Conservation (phyloP, 2,113 vertebrate species). For the Cavia porcellus region DNA sequence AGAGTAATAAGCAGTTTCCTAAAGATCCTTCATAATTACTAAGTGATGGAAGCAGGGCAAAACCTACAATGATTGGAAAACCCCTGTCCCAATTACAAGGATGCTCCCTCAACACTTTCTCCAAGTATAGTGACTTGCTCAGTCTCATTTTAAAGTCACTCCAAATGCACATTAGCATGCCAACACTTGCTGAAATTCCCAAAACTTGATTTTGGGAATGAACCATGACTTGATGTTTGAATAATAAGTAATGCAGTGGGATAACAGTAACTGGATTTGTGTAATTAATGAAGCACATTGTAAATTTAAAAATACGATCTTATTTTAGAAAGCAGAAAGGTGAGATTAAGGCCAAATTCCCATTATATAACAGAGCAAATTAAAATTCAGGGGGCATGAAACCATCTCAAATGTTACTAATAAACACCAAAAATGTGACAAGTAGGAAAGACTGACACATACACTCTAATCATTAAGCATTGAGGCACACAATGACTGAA, state of each 20-base stretch:
- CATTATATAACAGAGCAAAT: neutral
- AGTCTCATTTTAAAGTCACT: neutral
- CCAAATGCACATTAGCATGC: neutral
- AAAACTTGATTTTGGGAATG: neutral
- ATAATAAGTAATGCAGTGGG: neutral
- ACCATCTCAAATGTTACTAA: neutral
- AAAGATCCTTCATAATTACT: neutral
- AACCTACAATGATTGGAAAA: neutral
- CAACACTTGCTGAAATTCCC: neutral
- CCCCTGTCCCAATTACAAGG: neutral
- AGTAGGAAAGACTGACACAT: neutral
- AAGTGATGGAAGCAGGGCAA: neutral
- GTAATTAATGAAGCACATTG: neutral
- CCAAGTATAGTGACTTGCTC: neutral
- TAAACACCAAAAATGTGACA: neutral
- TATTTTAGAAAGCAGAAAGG: neutral
- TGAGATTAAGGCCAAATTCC: neutral
- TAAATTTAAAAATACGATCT: neutral
- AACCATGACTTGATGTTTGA: neutral
- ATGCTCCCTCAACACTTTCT: neutral
- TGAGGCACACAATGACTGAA: neutral
- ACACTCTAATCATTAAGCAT: neutral
- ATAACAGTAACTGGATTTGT: neutral
- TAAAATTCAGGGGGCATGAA: conserved; percentile 2
- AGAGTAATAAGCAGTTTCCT: neutral